Evolutionary conservation across 2,888 invertebrate species (phyloP).

Genomic region (Ferdinandea cuprea): DNA sequence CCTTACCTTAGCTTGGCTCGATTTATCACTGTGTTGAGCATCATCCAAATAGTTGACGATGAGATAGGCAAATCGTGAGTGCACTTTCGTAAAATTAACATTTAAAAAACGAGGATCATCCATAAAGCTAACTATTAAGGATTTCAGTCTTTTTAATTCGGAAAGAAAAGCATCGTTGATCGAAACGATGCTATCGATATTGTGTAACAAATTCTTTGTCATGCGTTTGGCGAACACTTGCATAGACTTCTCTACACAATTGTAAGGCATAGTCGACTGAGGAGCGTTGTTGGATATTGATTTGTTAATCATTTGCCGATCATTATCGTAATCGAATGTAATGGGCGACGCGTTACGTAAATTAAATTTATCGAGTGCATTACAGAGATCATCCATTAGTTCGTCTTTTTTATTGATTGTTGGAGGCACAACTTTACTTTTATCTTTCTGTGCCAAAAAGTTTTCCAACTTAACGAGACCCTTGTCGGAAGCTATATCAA

Average conservation of each 20-base stretch:
- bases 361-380: conserved; percentile 53
- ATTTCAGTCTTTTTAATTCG: conserved; percentile 88
- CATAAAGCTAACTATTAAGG: conserved; percentile 88
- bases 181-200: conserved; percentile 84
- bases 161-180: conserved; percentile 86
- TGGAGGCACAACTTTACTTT: conserved; percentile 49
- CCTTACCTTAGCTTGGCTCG: conserved; percentile 77
- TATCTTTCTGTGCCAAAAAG: conserved; percentile 84
- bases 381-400: conserved; percentile 77
- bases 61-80: conserved; percentile 87
- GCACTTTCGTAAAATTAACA: conserved; percentile 87
- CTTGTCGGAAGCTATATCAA: conserved; percentile 89
- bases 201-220: conserved; percentile 86
- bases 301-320: conserved; percentile 51
- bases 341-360: conserved; percentile 36
- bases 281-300: conserved; percentile 73
- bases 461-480: conserved; percentile 90
- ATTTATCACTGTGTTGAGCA: conserved; percentile 77
- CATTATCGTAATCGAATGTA: conserved; percentile 36
- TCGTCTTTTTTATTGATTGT: conserved; percentile 52
- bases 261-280: conserved; percentile 82
- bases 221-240: conserved; percentile 89
- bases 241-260: conserved; percentile 86
- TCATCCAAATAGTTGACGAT: conserved; percentile 86
- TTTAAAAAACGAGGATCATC: conserved; percentile 87